A percentile compares a stretch with the other conserved stretches of the same genome.
Conservation (phyloP, 2,888 invertebrate species). For the Drosophila merina region DNA sequence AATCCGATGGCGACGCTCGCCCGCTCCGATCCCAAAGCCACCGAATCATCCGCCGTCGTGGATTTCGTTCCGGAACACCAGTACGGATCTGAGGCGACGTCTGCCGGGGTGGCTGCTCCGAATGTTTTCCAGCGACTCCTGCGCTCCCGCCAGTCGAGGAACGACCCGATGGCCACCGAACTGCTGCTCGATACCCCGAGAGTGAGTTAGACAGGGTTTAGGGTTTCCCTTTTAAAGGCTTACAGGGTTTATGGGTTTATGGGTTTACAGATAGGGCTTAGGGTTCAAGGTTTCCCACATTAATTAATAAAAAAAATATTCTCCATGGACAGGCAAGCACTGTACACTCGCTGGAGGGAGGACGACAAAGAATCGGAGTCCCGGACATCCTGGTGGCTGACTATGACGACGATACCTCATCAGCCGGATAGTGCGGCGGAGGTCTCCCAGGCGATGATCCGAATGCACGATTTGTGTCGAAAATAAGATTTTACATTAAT, state of each 20-base stretch:
- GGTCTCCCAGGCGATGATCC: slow-evolving; percentile 76
- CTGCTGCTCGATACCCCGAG: slow-evolving; percentile 72
- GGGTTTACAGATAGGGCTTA: too few species aligned
- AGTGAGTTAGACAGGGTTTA: slow-evolving; percentile 54
- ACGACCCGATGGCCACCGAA: slow-evolving; percentile 61
- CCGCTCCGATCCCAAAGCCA: slow-evolving; percentile 20
- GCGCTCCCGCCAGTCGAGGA: not conserved
- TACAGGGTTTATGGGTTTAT: not conserved
- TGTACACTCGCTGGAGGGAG: slow-evolving; percentile 59
- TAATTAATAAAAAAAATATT: not conserved
- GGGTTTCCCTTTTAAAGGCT: not conserved
- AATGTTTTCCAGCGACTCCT: not conserved
- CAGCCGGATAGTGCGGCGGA: slow-evolving; percentile 63
- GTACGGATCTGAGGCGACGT: not conserved
- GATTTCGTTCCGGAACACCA: not conserved
- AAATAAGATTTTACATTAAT: slow-evolving; percentile 44
- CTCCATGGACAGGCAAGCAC: slow-evolving; percentile 51
- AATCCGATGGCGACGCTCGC: slow-evolving; percentile 81
- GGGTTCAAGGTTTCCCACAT: too few species aligned
- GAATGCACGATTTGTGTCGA: slow-evolving; percentile 79
- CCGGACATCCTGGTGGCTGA: slow-evolving; percentile 64
- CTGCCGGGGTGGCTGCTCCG: not conserved
- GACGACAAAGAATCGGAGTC: slow-evolving; percentile 35
- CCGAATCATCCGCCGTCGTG: not conserved
- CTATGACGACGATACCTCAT: slow-evolving; percentile 65